A percentile compares a stretch with the other conserved stretches of the same genome.
Conservation (phyloP, 2,888 invertebrate genomes). For the Acronicta psi region DNA sequence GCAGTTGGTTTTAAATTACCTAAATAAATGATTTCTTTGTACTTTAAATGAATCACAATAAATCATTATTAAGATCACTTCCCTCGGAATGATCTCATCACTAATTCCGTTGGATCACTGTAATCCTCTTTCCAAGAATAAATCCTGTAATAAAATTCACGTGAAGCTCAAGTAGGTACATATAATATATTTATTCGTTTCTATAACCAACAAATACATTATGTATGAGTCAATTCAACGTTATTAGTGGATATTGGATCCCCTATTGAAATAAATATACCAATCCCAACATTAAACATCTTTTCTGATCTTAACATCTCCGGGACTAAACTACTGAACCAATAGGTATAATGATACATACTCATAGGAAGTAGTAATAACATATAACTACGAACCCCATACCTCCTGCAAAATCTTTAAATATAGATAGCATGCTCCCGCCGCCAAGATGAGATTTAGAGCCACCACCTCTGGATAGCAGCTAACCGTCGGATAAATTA, state of each 20-base stretch:
- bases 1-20: too few species aligned
- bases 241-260: slow-evolving; percentile 34
- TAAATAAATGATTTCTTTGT: slow-evolving; percentile 13
- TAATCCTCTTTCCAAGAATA: slow-evolving; percentile 53
- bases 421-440: too few species aligned
- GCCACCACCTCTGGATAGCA: too few species aligned
- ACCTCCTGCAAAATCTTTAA: too few species aligned
- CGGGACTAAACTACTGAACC: too few species aligned
- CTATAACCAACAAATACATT: slow-evolving; percentile 38
- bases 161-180: slow-evolving; percentile 13
- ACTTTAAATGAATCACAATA: slow-evolving; percentile 27
- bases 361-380: too few species aligned
- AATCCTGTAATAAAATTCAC: slow-evolving; percentile 47
- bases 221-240: slow-evolving; percentile 48
- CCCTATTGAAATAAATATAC: slow-evolving; percentile 35
- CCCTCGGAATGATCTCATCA: slow-evolving; percentile 55
- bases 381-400: too few species aligned
- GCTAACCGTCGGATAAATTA: too few species aligned
- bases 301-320: too few species aligned
- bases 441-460: too few species aligned
- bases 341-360: too few species aligned
- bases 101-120: slow-evolving; percentile 37
- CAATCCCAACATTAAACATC: slow-evolving; percentile 12
- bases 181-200: slow-evolving; percentile 36
- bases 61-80: slow-evolving; percentile 26